These are phyloP conservation scores for Emydoidea blandingii DNA, from an alignment of 2,797 vertebrate genomes.

Conservation along the genomic window DNA sequence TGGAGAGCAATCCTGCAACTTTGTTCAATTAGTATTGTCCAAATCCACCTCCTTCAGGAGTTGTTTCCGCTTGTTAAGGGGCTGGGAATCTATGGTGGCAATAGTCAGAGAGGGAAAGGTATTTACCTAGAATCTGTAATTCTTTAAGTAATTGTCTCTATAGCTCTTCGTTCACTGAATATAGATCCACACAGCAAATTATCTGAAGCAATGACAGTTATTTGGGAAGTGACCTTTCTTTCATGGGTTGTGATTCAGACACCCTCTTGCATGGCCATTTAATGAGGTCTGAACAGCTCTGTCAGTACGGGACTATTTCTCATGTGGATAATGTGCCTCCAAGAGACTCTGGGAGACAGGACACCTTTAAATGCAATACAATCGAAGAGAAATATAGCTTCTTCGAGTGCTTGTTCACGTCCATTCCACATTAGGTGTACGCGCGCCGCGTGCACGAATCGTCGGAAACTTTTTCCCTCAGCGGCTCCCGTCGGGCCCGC, in stretches of 20 bases:
- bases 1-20: neutral
- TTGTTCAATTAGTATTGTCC: neutral
- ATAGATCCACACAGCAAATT: conserved; percentile 1
- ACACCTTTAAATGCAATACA: neutral
- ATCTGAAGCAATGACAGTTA: neutral
- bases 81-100: neutral
- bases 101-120: conserved; percentile 18
- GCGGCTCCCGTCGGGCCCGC: too few relatives aligned
- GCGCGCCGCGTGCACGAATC: too few relatives aligned
- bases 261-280: neutral
- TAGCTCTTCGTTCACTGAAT: neutral
- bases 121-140: neutral
- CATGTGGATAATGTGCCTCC: neutral
- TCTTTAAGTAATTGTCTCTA: neutral
- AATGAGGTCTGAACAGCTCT: neutral
- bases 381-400: neutral
- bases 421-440: too few relatives aligned
- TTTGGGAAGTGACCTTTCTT: conserved; percentile 7
- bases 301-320: neutral
- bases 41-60: neutral
- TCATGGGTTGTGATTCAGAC: neutral
- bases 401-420: too few relatives aligned
- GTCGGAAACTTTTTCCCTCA: too few relatives aligned
- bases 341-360: neutral
- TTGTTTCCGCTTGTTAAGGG: neutral